These are phyloP conservation scores for Dioctria linearis DNA, from an alignment of 2,888 invertebrate genomes.

Conservation along the genomic window DNA sequence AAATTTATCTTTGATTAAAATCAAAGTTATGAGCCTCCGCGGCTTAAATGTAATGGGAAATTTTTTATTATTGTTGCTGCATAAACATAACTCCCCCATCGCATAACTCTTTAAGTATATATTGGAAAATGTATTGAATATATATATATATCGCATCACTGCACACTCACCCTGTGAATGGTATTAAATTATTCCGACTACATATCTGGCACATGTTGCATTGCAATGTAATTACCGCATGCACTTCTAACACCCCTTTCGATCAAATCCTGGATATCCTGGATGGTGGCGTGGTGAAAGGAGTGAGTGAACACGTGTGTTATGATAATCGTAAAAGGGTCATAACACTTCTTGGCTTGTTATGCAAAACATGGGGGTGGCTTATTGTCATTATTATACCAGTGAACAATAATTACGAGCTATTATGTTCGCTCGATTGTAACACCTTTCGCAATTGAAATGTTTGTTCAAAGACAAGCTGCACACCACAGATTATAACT, in stretches of 20 bases:
- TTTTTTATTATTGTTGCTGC: neutral
- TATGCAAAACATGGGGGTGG: conserved; percentile 43
- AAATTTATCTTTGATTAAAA: conserved; percentile 17
- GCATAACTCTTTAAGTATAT: neutral
- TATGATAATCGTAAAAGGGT: conserved; percentile 33
- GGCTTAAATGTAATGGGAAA: neutral
- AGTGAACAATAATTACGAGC: conserved; percentile 20
- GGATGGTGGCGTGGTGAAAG: neutral
- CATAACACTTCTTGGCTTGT: neutral
- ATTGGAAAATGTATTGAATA: too few relatives aligned
- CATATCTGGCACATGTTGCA: conserved; percentile 43
- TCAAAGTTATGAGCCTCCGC: neutral
- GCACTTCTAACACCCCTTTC: neutral
- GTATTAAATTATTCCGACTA: too few relatives aligned
- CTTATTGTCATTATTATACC: conserved; percentile 7
- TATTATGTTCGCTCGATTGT: conserved; percentile 21
- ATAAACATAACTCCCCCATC: neutral
- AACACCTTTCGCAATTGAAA: conserved; percentile 20
- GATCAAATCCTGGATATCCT: neutral
- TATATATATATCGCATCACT: too few relatives aligned
- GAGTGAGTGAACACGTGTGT: conserved; percentile 8
- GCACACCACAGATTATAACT: neutral
- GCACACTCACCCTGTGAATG: too few relatives aligned
- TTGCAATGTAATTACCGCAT: neutral
- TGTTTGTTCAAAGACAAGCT: conserved; percentile 35